Evolutionary conservation across 92 coral and sea anemone species (phyloP).

Genomic region (Nematostella vectensis): DNA sequence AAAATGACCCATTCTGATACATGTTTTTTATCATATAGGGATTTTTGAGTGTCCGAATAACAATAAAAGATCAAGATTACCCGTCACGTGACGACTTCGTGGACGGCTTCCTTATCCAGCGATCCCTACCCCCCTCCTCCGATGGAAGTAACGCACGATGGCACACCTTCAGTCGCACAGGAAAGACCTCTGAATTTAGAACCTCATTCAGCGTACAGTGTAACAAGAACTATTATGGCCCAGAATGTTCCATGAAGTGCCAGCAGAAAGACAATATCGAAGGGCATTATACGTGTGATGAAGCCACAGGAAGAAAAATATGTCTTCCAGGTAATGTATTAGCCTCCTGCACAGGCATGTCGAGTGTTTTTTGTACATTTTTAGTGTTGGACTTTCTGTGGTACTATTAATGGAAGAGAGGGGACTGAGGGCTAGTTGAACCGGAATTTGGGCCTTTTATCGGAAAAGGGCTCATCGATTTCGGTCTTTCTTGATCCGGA

Average conservation of each 20-base stretch:
- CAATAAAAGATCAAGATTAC: not conserved
- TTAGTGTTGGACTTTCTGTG: no score
- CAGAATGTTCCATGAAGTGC: conserved; percentile 2
- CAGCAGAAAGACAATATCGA: not conserved
- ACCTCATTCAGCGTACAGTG: conserved; percentile 1
- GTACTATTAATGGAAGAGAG: no score
- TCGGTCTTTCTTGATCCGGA: no score
- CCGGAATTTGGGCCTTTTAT: no score
- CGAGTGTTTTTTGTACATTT: no score
- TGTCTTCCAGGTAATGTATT: conserved; percentile 6
- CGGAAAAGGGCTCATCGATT: no score
- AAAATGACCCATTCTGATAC: not conserved
- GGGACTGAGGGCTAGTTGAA: no score
- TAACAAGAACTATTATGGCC: not conserved
- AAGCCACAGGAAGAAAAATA: not conserved
- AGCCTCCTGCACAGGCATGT: no score
- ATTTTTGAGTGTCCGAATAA: not conserved
- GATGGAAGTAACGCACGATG: not conserved
- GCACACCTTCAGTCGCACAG: not conserved
- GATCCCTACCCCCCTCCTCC: conserved; percentile 3
- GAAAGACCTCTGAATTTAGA: not conserved
- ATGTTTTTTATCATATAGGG: not conserved
- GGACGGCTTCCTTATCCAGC: not conserved
- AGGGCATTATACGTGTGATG: not conserved
- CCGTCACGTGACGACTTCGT: not conserved